phyloP scores from a whole-genome alignment of 2,888 invertebrate species.

The Meandrusa payeni region DNA sequence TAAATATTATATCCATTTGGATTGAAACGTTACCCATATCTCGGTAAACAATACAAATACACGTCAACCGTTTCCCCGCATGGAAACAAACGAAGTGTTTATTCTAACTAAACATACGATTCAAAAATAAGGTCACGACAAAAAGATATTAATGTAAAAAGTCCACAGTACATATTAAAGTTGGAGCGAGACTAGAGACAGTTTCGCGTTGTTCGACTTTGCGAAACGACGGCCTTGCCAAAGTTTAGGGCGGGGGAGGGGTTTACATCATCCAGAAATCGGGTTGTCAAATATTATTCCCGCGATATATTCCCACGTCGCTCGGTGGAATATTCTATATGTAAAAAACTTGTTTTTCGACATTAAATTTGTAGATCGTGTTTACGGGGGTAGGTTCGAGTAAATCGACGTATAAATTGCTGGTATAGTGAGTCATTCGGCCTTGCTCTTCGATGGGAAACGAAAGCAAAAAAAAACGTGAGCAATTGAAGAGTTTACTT shows the following conservation, averaged over 20 bases:
- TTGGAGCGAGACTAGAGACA: slow-evolving; percentile 43
- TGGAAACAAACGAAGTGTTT: neutral
- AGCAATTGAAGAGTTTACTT: too few relatives aligned
- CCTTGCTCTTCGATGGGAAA: too few relatives aligned
- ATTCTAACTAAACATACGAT: neutral
- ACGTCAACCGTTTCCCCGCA: too few relatives aligned
- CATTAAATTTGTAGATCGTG: slow-evolving; percentile 17
- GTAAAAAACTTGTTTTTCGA: slow-evolving; percentile 11
- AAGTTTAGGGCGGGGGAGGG: slow-evolving; percentile 50
- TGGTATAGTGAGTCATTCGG: too few relatives aligned
- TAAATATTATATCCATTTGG: too few relatives aligned
- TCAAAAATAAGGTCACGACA: slow-evolving; percentile 12
- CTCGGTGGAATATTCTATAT: slow-evolving; percentile 1
- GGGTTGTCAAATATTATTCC: slow-evolving; percentile 19
- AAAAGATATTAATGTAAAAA: slow-evolving; percentile 17
- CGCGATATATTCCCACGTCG: slow-evolving; percentile 9
- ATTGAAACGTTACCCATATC: too few relatives aligned
- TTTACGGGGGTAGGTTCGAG: slow-evolving; percentile 21
- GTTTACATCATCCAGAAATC: slow-evolving; percentile 26
- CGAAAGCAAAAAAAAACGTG: too few relatives aligned
- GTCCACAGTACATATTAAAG: slow-evolving; percentile 14
- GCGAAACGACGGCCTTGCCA: slow-evolving; percentile 48
- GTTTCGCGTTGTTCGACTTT: slow-evolving; percentile 55
- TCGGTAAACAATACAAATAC: too few relatives aligned
- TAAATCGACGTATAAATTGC: slow-evolving; percentile 7